Conservation (phyloP, 2,797 vertebrate genomes). For the Tarsius wallacei region DNA sequence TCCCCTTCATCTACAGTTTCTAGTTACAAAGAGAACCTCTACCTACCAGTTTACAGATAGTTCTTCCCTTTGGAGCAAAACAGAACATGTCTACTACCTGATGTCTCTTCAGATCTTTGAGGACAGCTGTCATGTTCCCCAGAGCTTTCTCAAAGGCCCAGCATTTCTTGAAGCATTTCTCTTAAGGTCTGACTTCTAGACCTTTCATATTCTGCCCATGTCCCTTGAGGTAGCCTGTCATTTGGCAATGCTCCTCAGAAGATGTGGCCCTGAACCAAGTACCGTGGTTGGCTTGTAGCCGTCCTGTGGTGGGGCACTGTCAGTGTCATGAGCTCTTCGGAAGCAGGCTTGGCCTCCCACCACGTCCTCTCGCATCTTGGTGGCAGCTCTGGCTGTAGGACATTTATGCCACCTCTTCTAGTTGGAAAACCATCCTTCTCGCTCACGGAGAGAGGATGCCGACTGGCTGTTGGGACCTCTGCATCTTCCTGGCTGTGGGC, state of each 20-base stretch:
- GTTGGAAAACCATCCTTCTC: background rate
- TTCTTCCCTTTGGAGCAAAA: constrained; percentile 3
- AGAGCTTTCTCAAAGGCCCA: background rate
- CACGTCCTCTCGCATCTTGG: background rate
- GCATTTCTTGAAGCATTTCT: constrained; percentile 24
- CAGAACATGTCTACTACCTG: background rate
- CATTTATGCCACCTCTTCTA: background rate
- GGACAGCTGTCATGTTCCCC: background rate
- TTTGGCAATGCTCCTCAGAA: background rate
- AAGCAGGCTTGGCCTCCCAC: background rate
- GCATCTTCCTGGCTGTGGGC: background rate
- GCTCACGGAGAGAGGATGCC: background rate
- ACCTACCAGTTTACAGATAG: background rate
- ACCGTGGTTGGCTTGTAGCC: background rate
- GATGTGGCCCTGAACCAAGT: background rate
- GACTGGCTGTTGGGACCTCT: background rate
- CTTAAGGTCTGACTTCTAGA: background rate
- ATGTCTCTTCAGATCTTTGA: background rate
- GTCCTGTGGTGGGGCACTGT: background rate
- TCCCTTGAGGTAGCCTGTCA: background rate
- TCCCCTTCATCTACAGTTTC: background rate
- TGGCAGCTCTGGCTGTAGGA: background rate
- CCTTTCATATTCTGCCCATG: background rate
- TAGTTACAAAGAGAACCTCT: background rate
- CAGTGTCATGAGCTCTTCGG: background rate